Percentiles rank a stretch among this genome's conserved stretches.
Evolutionary conservation across 1,140 invertebrate genomes (phyloP).

Genomic region (Ganaspis sp.): DNA sequence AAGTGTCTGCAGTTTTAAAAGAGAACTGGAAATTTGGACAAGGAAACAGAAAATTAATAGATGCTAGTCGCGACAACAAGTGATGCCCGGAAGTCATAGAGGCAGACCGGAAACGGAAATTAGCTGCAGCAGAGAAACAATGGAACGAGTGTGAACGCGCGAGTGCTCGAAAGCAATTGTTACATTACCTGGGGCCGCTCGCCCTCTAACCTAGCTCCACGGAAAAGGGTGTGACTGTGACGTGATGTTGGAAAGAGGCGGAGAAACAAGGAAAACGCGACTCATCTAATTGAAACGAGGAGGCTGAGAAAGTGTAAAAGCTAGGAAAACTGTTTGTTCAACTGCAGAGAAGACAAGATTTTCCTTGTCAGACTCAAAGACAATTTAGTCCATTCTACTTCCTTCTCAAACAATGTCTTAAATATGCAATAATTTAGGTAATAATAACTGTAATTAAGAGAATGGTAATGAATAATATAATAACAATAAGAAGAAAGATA

Average conservation of each 20-base stretch:
- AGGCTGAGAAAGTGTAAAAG: slow-evolving; percentile 26
- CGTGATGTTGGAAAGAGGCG: slow-evolving; percentile 1
- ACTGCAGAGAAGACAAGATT: slow-evolving; percentile 1
- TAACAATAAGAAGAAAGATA: too few relatives aligned
- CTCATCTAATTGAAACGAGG: slow-evolving; percentile 43
- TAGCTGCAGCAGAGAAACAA: slow-evolving; percentile 66
- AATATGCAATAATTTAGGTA: too few relatives aligned
- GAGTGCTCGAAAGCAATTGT: slow-evolving; percentile 52
- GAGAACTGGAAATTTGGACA: slow-evolving; percentile 23
- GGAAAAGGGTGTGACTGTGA: slow-evolving; percentile 23
- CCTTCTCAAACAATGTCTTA: too few relatives aligned
- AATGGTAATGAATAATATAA: too few relatives aligned
- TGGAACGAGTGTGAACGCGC: slow-evolving; percentile 46
- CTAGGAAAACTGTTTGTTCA: slow-evolving; percentile 21
- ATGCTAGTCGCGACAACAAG: slow-evolving; percentile 37
- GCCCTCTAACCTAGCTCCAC: slow-evolving; percentile 29
- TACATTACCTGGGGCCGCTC: slow-evolving; percentile 42
- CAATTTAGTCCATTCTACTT: background rate
- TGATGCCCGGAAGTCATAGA: slow-evolving; percentile 65
- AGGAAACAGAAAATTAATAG: slow-evolving; percentile 43
- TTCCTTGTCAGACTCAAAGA: background rate
- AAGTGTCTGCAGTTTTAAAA: background rate
- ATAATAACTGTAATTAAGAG: too few relatives aligned
- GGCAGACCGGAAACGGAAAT: slow-evolving; percentile 70
- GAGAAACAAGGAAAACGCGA: slow-evolving; percentile 1